A percentile compares a stretch with the other conserved stretches of the same genome.
phyloP scores from a whole-genome alignment of 2,888 invertebrate species.

The Thera obeliscata region DNA sequence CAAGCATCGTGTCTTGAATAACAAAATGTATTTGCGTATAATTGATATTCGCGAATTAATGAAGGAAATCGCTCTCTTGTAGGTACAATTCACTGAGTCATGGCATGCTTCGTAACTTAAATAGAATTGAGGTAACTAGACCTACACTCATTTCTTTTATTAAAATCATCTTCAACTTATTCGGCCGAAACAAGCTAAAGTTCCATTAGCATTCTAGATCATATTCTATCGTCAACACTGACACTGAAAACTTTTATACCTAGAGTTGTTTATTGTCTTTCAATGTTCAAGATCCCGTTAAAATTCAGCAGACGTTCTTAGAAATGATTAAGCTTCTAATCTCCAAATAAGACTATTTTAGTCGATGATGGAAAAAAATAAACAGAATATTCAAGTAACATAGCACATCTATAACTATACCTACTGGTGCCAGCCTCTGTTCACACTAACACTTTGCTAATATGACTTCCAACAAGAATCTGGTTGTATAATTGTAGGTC shows the following conservation, averaged over 20 bases:
- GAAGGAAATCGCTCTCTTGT: slow-evolving; percentile 44
- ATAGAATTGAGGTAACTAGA: background rate
- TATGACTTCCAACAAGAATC: background rate
- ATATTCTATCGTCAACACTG: too few relatives aligned
- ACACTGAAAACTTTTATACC: too few relatives aligned
- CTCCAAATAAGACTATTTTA: background rate
- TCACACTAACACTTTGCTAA: too few relatives aligned
- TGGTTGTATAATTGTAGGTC: background rate
- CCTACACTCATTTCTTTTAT: too few relatives aligned
- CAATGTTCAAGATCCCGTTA: too few relatives aligned
- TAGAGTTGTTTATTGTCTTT: too few relatives aligned
- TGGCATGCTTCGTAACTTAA: background rate
- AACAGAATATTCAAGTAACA: background rate
- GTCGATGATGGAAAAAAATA: background rate
- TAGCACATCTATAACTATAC: background rate
- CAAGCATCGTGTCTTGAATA: slow-evolving; percentile 60
- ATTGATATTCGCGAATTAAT: slow-evolving; percentile 59
- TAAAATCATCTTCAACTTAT: too few relatives aligned
- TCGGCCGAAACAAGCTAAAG: too few relatives aligned
- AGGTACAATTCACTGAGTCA: slow-evolving; percentile 27
- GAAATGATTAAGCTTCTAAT: too few relatives aligned
- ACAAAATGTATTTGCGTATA: slow-evolving; percentile 50
- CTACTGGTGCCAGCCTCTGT: background rate
- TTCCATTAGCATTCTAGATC: too few relatives aligned
- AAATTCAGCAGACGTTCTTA: too few relatives aligned